phyloP scores from a whole-genome alignment of 2,113 vertebrate genomes.

The Centropus bengalensis region DNA sequence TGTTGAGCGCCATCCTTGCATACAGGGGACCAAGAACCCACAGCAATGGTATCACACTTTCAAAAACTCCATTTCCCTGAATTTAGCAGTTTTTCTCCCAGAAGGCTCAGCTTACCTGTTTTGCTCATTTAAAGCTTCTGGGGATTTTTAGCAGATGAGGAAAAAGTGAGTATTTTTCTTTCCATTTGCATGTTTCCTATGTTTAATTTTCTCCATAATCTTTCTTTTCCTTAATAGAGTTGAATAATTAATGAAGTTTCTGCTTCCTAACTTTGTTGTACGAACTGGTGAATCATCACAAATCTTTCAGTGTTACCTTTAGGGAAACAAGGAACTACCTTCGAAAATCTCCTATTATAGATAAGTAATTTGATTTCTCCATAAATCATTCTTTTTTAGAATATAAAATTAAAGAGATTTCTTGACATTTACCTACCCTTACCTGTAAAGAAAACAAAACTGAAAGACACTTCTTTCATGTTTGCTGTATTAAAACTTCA shows the following conservation, averaged over 20 bases:
- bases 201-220: neutral
- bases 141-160: neutral
- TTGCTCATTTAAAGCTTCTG: neutral
- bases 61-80: neutral
- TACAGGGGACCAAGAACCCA: neutral
- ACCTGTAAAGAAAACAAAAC: constrained; percentile 21
- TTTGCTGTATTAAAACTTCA: constrained; percentile 33
- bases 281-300: constrained; percentile 41
- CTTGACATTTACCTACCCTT: constrained; percentile 48
- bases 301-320: constrained; percentile 31
- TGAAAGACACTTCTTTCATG: constrained; percentile 56
- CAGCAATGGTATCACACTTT: rapidly evolving
- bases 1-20: rapidly evolving
- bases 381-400: constrained; percentile 67
- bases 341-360: constrained; percentile 27
- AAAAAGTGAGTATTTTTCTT: neutral
- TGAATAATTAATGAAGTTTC: constrained; percentile 14
- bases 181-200: neutral
- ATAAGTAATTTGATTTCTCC: constrained; percentile 38
- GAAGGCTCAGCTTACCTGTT: neutral
- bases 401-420: constrained; percentile 62
- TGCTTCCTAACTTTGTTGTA: constrained; percentile 38
- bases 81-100: neutral
- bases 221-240: neutral
- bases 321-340: neutral